These are phyloP conservation scores for Cherax quadricarinatus DNA, from an alignment of 1,140 invertebrate species.

Conservation along the genomic window DNA sequence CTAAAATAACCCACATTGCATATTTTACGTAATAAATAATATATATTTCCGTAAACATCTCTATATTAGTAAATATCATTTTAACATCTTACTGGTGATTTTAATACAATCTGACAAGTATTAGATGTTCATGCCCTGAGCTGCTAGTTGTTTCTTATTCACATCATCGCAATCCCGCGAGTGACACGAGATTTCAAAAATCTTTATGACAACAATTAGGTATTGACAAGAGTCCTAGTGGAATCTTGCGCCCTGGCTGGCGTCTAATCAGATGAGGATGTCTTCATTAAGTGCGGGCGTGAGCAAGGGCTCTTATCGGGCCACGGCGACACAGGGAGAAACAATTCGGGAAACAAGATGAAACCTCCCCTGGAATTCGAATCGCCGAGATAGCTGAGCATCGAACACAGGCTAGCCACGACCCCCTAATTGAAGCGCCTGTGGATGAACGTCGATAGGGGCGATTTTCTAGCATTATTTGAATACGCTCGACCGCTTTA, in stretches of 20 bases:
- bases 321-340: constrained; percentile 41
- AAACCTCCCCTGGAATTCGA: constrained; percentile 36
- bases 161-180: too few relatives aligned
- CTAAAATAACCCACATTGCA: too few relatives aligned
- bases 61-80: too few relatives aligned
- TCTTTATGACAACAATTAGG: neutral
- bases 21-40: too few relatives aligned
- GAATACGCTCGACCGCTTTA: neutral
- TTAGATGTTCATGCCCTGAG: too few relatives aligned
- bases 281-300: constrained; percentile 20
- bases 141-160: too few relatives aligned
- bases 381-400: constrained; percentile 51
- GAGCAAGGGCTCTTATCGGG: constrained; percentile 42
- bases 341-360: constrained; percentile 57
- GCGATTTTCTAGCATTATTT: neutral
- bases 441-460: neutral
- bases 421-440: constrained; percentile 48
- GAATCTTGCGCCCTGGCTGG: neutral
- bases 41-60: too few relatives aligned
- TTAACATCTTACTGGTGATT: too few relatives aligned
- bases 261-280: constrained; percentile 22
- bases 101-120: too few relatives aligned
- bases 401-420: constrained; percentile 52
- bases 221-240: too few relatives aligned
- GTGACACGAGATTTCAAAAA: too few relatives aligned